These are phyloP conservation scores for Riparia riparia DNA, from an alignment of 2,113 vertebrate species.

Conservation along the genomic window DNA sequence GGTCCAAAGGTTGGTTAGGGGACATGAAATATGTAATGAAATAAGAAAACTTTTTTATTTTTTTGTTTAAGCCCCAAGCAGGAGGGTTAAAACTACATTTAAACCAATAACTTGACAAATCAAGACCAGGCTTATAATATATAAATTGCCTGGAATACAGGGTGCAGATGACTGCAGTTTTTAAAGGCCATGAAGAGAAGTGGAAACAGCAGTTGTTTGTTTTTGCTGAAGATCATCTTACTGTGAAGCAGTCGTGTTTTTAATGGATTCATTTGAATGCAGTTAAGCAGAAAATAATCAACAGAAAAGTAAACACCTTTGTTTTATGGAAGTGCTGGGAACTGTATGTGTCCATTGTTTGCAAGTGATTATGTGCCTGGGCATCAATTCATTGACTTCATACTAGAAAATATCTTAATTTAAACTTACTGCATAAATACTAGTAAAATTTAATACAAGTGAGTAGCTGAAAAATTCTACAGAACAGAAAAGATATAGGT, in stretches of 20 bases:
- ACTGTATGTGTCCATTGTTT: slow-evolving; percentile 65
- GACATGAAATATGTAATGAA: neutral
- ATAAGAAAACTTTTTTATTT: neutral
- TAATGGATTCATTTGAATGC: slow-evolving; percentile 73
- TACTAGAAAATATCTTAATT: slow-evolving; percentile 50
- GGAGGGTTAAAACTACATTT: neutral
- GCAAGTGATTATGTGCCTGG: slow-evolving; percentile 38
- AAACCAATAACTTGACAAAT: slow-evolving; percentile 19
- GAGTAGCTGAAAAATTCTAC: slow-evolving; percentile 9
- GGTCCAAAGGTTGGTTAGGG: neutral
- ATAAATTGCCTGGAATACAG: slow-evolving; percentile 23
- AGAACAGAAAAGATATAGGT: neutral
- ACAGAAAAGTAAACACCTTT: slow-evolving; percentile 74
- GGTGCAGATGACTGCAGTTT: slow-evolving; percentile 7
- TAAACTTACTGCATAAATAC: slow-evolving; percentile 29
- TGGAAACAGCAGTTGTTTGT: slow-evolving; percentile 68
- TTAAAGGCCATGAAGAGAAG: slow-evolving; percentile 41
- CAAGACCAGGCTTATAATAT: neutral
- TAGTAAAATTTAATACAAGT: neutral
- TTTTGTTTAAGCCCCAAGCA: neutral
- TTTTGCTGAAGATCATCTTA: slow-evolving; percentile 64
- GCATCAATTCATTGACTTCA: slow-evolving; percentile 57
- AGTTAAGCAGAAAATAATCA: slow-evolving; percentile 68
- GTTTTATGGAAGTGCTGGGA: slow-evolving; percentile 70
- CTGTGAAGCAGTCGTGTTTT: slow-evolving; percentile 61